These are phyloP conservation scores for Phataginus tetradactyla DNA, from an alignment of 2,797 vertebrate genomes.

Conservation along the genomic window DNA sequence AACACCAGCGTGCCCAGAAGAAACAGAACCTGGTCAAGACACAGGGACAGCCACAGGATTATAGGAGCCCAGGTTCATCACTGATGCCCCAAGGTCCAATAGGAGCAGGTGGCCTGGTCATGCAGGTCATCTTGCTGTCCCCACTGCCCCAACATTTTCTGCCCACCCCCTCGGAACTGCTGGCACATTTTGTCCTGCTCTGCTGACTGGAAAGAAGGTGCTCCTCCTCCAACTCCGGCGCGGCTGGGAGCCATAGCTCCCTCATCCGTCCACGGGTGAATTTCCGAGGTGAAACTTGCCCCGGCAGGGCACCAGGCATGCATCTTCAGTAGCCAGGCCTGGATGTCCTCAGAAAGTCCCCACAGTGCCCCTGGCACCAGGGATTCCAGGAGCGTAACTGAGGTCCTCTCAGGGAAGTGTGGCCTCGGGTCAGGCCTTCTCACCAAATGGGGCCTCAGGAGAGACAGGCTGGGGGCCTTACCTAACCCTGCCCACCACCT, in stretches of 20 bases:
- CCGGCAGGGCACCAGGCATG: not conserved
- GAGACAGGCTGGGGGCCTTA: not conserved
- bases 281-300: not conserved
- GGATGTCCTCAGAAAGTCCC: not conserved
- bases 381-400: not conserved
- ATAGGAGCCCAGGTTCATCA: not conserved
- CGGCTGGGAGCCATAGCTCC: not conserved
- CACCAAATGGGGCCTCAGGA: not conserved
- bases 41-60: not conserved
- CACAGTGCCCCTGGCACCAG: not conserved
- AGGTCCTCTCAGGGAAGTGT: not conserved
- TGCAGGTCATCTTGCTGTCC: not conserved
- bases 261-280: not conserved
- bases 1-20: constrained; percentile 93
- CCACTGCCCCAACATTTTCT: not conserved
- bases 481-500: not conserved
- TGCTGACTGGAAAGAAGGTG: not conserved
- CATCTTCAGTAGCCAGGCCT: not conserved
- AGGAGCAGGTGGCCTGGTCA: not conserved
- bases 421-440: not conserved
- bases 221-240: not conserved
- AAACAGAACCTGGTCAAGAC: constrained; percentile 89
- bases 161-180: not conserved
- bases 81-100: not conserved
- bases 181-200: not conserved